A percentile compares a stretch with the other conserved stretches of the same genome.
These are phyloP conservation scores for Zapornia atra DNA, from an alignment of 2,113 vertebrate genomes.

Conservation along the genomic window DNA sequence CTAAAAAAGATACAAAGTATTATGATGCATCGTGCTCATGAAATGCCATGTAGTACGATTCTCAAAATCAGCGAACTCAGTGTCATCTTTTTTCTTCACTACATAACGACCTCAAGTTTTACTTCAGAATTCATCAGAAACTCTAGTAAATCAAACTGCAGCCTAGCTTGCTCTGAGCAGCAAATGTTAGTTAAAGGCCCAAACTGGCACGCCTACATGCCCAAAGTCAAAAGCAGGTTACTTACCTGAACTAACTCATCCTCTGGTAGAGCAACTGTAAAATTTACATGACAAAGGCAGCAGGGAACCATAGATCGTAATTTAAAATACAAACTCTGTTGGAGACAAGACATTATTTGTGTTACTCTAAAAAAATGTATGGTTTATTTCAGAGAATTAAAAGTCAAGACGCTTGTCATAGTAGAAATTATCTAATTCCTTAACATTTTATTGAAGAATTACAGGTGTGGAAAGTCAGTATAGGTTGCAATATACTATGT, in stretches of 20 bases:
- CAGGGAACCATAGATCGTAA: slow-evolving; percentile 96
- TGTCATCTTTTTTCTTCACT: not conserved
- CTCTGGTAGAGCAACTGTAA: slow-evolving; percentile 94
- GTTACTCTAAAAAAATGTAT: not conserved
- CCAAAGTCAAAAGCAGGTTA: not conserved
- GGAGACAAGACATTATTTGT: slow-evolving; percentile 16
- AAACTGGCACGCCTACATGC: not conserved
- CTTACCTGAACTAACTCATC: slow-evolving; percentile 95
- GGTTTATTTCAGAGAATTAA: not conserved
- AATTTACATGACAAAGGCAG: slow-evolving; percentile 97
- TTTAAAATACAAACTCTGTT: slow-evolving; percentile 97
- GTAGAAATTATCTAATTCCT: not conserved
- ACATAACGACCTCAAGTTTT: not conserved
- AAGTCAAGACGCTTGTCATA: not conserved
- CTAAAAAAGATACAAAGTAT: not conserved
- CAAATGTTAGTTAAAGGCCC: not conserved
- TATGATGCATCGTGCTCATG: not conserved
- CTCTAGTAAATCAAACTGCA: not conserved
- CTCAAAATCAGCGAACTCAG: not conserved
- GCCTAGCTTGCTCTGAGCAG: not conserved
- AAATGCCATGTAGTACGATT: not conserved
- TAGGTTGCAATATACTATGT: not conserved
- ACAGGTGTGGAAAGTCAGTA: not conserved
- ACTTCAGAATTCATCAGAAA: not conserved
- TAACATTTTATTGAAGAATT: not conserved